Evolutionary conservation across 1,140 invertebrate genomes (phyloP), one percentile per base, ranked within the genome.

Genomic region (Conus betulinus): DNA sequence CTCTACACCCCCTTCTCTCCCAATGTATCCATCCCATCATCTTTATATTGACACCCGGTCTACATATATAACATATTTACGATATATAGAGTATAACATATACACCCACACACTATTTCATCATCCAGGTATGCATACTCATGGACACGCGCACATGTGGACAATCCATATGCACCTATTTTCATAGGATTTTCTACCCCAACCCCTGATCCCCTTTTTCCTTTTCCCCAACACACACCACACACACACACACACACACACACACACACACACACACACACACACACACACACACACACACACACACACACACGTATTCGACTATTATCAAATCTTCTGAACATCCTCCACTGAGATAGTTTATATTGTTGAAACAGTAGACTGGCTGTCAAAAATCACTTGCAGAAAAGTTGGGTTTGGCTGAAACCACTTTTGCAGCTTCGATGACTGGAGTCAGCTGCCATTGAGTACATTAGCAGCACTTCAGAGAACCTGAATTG

Each of bases 181-280:
- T 39, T 39, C 39, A 39, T 39, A 39, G 39, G 39, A 39, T 1
- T 39, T 39, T 39, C 39, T 39, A 39, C 39, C 39, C 3, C 39
- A 39, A 39, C 39, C 39, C 39, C 39, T 39, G 39, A 39, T 39
- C 39, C 39, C 39, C 39, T 39, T 39, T 39, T 39, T 39, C 39
- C 39, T 39, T 39, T 39, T 39, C 39, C 39, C 39, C 39, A 39
- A 39, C 39, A 39, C 39, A 39, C 39, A 39, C 39, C 39, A 39
- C 39, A 39, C 39, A 39, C 39, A 39, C 39, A 39, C 39, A 39
- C 63, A 71, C 63, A 71, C 63, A 71, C 63, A 71, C 63, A 71
- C 63, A 71, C 63, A 71, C 63, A 71, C 63, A 71, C 63, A 71
- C 63, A 71, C 63, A 71, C 63, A 71, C 63, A 71, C 63, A 71